Evolutionary conservation across 2,113 vertebrate species (phyloP), one percentile per base, ranked within the genome.

Genomic region (Elephas maximus): DNA sequence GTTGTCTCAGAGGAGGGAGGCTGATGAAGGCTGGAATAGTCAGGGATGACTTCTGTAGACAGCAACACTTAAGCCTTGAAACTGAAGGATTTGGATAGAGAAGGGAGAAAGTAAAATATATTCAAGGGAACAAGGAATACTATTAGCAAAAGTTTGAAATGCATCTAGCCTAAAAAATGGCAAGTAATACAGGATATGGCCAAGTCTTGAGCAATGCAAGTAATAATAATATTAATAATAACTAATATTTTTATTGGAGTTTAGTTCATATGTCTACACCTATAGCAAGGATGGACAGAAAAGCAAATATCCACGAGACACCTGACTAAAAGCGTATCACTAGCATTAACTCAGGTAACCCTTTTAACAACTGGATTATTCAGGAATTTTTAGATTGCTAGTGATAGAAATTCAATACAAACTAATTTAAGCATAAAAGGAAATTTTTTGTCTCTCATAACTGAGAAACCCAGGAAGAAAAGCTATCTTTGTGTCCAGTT

Each of bases 121-220:
- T 87, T 82, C 28, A 76, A 57, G 17, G 24, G 44, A 51, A 51
- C 69, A 90, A 8, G 8, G 23, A 73, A 82, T 3, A 6, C 44
- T 82, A 69, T 67, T 90, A 84, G 41, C 41, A 90, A 90, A 90
- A 51, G 5, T 92, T 48, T 73, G n/a, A 95, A 94, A 90, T 84
- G 71, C 41, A 79, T 92, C 94, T 71, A 89, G 44, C 33, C 20
- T 87, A n/a, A 33, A 62, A 91, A 87, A 41, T 93, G 37, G 65
- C 37, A 17, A 1, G 41, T 88, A 71, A 76, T 86, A 44, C 1
- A 37, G 33, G 26, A 57, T 44, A 71, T 71, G 33, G 30, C 60
- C 26, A 63, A 73, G 26, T 53, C 41, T 82, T 71, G 23, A 71
- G 74, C 30, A 91, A 81, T 41, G 9, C 33, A 37, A 96, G 80